Evolutionary conservation across 1,140 invertebrate genomes (phyloP).

Genomic region (Physella acuta): DNA sequence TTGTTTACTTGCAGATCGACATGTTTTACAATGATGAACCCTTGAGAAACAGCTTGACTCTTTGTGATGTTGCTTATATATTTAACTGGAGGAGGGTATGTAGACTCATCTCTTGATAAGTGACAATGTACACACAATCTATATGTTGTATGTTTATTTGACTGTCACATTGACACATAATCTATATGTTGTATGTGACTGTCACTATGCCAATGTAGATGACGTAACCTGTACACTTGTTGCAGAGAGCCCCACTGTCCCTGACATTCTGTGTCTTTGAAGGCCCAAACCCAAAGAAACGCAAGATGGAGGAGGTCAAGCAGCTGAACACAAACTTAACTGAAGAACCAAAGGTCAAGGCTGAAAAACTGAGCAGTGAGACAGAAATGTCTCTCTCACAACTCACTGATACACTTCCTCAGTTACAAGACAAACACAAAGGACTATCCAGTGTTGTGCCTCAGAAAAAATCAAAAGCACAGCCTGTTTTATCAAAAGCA

Average conservation of each 20-base stretch:
- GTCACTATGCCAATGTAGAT: no score
- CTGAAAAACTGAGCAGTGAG: not conserved
- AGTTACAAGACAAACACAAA: not conserved
- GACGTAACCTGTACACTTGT: not conserved
- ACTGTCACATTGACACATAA: not conserved
- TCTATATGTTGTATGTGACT: not conserved
- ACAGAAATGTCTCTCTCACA: not conserved
- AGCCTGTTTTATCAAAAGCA: not conserved
- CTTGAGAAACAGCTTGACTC: conserved; percentile 81
- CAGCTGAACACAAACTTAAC: not conserved
- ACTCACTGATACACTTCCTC: not conserved
- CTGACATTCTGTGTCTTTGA: conserved; percentile 17
- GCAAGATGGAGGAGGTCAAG: not conserved
- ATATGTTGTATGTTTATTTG: not conserved
- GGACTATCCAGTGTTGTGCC: not conserved
- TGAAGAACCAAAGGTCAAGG: not conserved
- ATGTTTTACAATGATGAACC: conserved; percentile 69
- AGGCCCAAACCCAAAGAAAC: not conserved
- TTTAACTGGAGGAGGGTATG: conserved; percentile 86
- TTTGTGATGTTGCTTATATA: conserved; percentile 94
- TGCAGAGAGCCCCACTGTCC: conserved; percentile 11
- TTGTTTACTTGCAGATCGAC: conserved; percentile 57
- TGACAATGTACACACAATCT: not conserved
- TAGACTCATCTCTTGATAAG: not conserved
- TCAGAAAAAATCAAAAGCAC: not conserved